A percentile compares a stretch with the other conserved stretches of the same genome.
phyloP scores from a whole-genome alignment of 2,888 invertebrate species.

The Capitulum mitella region DNA sequence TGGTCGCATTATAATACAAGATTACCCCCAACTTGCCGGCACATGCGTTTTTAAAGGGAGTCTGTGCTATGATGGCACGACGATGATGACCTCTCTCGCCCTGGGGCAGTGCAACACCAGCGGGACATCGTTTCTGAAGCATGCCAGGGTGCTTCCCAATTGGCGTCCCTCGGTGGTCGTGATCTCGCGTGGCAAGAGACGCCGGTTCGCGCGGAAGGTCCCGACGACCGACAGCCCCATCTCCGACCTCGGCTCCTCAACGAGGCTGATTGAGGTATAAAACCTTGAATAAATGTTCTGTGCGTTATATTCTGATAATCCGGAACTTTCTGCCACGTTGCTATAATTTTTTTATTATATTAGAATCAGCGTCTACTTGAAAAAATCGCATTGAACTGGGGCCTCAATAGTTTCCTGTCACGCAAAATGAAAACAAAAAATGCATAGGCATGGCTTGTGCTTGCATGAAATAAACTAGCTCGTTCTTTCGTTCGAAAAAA shows the following conservation, averaged over 20 bases:
- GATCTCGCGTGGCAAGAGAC: background rate
- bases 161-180: background rate
- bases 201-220: background rate
- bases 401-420: too few species aligned
- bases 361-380: too few species aligned
- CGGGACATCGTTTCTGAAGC: background rate
- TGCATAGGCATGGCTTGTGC: too few species aligned
- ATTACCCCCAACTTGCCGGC: background rate
- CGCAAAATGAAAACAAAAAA: too few species aligned
- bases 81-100: background rate
- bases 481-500: too few species aligned
- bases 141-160: background rate
- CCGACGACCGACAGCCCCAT: background rate
- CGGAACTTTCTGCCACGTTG: background rate
- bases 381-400: too few species aligned
- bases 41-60: background rate
- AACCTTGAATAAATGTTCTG: too few species aligned
- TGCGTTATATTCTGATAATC: too few species aligned
- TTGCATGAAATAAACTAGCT: too few species aligned
- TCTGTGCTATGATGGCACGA: background rate
- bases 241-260: background rate
- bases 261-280: background rate
- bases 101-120: background rate
- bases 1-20: background rate
- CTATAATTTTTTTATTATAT: too few species aligned